Conservation (phyloP, 2,888 invertebrate species). For the Chydorus sphaericus region DNA sequence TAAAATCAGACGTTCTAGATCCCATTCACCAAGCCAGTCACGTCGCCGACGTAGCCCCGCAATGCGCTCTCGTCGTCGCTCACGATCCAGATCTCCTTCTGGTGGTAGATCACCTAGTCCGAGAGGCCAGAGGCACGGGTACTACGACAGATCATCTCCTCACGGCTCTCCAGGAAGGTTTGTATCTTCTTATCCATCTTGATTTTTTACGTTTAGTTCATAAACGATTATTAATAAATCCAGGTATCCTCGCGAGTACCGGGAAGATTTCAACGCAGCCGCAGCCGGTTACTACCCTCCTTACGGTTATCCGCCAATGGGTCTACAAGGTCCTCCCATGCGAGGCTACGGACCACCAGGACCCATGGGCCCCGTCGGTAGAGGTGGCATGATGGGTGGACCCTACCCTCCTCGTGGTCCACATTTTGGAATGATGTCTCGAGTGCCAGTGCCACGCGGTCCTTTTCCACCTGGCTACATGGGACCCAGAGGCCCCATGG, state of each 20-base stretch:
- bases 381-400: conserved; percentile 6
- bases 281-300: neutral
- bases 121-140: conserved; percentile 9
- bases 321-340: conserved; percentile 6
- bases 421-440: conserved; percentile 2
- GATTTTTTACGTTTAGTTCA: neutral
- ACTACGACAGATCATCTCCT: conserved; percentile 7
- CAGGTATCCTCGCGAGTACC: conserved; percentile 9
- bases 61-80: conserved; percentile 29
- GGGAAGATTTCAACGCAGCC: neutral
- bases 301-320: conserved; percentile 8
- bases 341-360: conserved; percentile 6
- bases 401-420: neutral
- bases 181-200: neutral
- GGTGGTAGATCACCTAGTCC: conserved; percentile 15
- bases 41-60: conserved; percentile 20
- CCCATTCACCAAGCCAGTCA: conserved; percentile 13
- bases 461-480: conserved; percentile 1
- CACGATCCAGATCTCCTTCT: conserved; percentile 16
- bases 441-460: conserved; percentile 1
- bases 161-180: conserved; percentile 8
- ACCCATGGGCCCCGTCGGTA: conserved; percentile 8
- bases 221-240: neutral
- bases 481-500: conserved; percentile 11
- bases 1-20: conserved; percentile 15